Evolutionary conservation across 1,140 invertebrate genomes (phyloP).

Genomic region (Triops cancriformis): DNA sequence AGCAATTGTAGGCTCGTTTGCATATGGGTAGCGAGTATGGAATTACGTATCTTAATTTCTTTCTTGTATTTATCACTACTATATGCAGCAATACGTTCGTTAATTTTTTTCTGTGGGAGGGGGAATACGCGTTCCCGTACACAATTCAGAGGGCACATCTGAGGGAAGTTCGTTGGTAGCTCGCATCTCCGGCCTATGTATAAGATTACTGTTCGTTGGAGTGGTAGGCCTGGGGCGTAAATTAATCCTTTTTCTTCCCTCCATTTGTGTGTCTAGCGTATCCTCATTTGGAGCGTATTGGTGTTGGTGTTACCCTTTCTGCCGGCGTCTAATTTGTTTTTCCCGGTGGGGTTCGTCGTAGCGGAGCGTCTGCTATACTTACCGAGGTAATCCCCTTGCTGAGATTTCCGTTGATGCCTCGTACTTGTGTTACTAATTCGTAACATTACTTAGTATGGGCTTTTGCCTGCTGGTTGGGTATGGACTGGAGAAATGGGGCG

Average conservation of each 20-base stretch:
- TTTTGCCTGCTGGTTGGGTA: constrained; percentile 36
- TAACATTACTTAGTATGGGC: constrained; percentile 32
- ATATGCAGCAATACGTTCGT: no score
- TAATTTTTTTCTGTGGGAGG: no score
- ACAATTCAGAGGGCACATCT: no score
- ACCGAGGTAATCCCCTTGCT: constrained; percentile 55
- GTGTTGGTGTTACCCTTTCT: constrained; percentile 69
- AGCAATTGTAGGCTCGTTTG: no score
- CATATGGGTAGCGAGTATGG: no score
- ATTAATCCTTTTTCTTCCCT: neutral
- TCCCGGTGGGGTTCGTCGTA: constrained; percentile 83
- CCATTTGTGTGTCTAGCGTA: constrained; percentile 8
- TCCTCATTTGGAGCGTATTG: constrained; percentile 43
- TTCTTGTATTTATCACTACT: no score
- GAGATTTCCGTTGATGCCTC: neutral
- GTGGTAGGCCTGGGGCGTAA: neutral
- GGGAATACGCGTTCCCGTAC: no score
- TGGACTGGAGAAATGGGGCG: constrained; percentile 34
- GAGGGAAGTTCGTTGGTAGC: no score
- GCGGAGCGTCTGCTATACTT: constrained; percentile 85
- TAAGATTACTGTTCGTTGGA: neutral
- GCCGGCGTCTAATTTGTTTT: constrained; percentile 75
- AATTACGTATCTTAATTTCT: no score
- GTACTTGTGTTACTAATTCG: constrained; percentile 23
- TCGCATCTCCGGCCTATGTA: no score